Base-by-base conservation (phyloP, 2,888 invertebrate genomes). In the Ophion costatus region DNA sequence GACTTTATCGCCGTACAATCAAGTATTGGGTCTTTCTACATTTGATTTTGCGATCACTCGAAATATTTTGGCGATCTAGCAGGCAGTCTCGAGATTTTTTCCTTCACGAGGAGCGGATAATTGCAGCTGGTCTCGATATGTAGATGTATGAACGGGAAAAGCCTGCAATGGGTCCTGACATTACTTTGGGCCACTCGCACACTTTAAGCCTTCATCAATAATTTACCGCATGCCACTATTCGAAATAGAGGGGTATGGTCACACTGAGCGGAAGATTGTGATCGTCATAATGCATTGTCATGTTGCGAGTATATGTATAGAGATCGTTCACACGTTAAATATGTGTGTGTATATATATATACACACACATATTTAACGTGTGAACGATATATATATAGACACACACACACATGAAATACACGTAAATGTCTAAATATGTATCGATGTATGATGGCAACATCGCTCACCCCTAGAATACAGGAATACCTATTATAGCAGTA, bases 201-300 rank as follows among this genome's bases (percentile, higher is more conserved):
- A 14, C 61, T 77, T 51, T 61, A 11, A 33, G 10, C 10, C 51
- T 71, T 56, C 3, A 9, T 79, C 42, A 63, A 79, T 79, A 71
- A 79, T 79, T 64, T 38, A 71, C 14, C 6, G n/a, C 33, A 38
- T 61, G 10, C 38, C 20, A 64, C 71, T 64, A 64, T 63, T 56
- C 51, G 70, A 33, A 57, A 79, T 22, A 38, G 17, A n/a, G 24
- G 14, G 66, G 57, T 22, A 67, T 73, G 56, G 66, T 14, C 73
- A n/a, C 57, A 42, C 42, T 59, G 56, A 42, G 57, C 38, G 9
- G 51, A 61, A 63, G 73, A 80, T 73, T 80, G n/a, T 59, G 73
- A 33, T 20, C 73, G 73, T 66, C 14, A 29, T 38, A 20, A 17
- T 71, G 20, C 3, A 17, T 51, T 5, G 51, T 51, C 59, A 59